These are phyloP conservation scores for Chroicocephalus ridibundus DNA, from an alignment of 2,113 vertebrate species.

Conservation along the genomic window DNA sequence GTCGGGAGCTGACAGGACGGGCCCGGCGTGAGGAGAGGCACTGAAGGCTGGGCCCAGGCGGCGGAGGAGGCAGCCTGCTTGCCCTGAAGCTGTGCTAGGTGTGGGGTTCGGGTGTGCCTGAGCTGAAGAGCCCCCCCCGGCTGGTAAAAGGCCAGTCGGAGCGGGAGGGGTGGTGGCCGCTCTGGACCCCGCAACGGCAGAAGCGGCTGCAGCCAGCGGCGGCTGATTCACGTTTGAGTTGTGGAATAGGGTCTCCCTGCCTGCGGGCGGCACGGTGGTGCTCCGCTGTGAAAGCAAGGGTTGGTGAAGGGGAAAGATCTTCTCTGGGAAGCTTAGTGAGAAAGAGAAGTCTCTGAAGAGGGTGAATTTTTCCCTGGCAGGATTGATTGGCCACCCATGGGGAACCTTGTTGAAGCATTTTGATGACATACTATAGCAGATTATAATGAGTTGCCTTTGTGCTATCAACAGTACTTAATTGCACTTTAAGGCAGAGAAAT, in stretches of 20 bases:
- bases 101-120: not conserved
- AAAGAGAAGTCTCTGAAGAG: not conserved
- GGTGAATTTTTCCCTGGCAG: accelerated
- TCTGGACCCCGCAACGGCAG: not conserved
- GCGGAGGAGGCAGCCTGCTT: not conserved
- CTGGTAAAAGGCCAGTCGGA: not conserved
- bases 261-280: not conserved
- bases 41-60: no score
- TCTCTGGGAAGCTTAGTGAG: not conserved
- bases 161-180: not conserved
- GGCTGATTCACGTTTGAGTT: not conserved
- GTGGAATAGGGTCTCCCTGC: not conserved
- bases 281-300: not conserved
- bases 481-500: not conserved
- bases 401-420: not conserved
- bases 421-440: accelerated
- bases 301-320: accelerated
- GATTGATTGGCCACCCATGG: no score
- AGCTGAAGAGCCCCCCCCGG: no score
- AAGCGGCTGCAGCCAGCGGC: not conserved
- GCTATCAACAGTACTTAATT: accelerated
- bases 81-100: not conserved
- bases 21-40: not conserved
- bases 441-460: not conserved
- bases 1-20: not conserved